phyloP scores from a whole-genome alignment of 1,140 invertebrate genomes.

The Oryctes rhinoceros region DNA sequence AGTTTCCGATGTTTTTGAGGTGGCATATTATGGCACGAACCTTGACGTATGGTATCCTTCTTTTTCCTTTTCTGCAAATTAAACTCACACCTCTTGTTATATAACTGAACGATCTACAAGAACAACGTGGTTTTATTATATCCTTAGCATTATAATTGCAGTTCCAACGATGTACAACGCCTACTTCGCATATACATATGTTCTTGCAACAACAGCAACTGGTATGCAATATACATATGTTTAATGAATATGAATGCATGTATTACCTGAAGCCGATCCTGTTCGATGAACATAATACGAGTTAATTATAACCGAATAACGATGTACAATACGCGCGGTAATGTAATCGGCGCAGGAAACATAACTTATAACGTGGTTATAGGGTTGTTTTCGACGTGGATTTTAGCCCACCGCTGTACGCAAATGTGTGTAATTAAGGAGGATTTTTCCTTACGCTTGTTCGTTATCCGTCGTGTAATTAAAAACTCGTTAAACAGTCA shows the following conservation, averaged over 20 bases:
- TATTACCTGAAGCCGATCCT: not conserved
- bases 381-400: conserved; percentile 4
- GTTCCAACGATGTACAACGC: no score
- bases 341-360: conserved; percentile 14
- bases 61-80: no score
- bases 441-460: not conserved
- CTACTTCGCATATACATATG: no score
- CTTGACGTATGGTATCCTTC: no score
- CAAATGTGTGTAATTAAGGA: conserved; percentile 24
- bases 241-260: not conserved
- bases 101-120: no score
- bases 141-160: no score
- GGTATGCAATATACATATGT: not conserved
- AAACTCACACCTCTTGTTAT: no score
- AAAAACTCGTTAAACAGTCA: not conserved
- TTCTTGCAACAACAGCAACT: no score
- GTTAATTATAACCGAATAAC: conserved; percentile 11
- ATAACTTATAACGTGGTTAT: conserved; percentile 20
- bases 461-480: conserved; percentile 1
- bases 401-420: conserved; percentile 17
- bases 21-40: no score
- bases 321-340: not conserved
- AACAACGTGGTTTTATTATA: no score
- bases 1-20: no score
- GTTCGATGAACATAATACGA: not conserved